These are phyloP conservation scores for Epistrophe eligans DNA, from an alignment of 2,888 invertebrate genomes.

Conservation along the genomic window DNA sequence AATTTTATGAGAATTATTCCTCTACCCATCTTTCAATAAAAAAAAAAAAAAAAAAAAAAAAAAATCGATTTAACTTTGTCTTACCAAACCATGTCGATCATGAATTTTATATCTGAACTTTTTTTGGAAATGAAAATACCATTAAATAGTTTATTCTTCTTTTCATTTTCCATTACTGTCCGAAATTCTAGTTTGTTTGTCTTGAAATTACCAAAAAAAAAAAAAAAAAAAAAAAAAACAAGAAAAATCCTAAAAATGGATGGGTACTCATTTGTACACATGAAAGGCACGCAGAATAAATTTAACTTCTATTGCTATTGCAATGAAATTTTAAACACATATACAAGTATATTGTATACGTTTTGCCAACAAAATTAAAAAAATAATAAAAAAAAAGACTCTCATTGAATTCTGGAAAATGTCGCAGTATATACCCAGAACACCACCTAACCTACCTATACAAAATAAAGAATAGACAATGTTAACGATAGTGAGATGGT, in stretches of 20 bases:
- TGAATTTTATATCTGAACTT: no score
- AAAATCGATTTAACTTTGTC: no score
- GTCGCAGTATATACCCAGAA: constrained; percentile 48
- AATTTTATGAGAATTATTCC: no score
- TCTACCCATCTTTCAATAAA: no score
- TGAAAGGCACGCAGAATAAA: constrained; percentile 3
- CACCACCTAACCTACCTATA: constrained; percentile 20
- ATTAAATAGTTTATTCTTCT: neutral
- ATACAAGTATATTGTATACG: neutral
- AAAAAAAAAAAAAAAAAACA: neutral
- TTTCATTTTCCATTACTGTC: neutral
- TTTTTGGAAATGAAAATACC: no score
- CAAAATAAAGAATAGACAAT: constrained; percentile 38
- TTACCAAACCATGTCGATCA: no score
- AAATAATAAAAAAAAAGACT: neutral
- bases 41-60: no score
- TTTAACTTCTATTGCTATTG: constrained; percentile 21
- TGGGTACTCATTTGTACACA: neutral
- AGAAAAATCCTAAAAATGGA: neutral
- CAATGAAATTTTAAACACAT: constrained; percentile 38
- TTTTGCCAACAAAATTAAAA: constrained; percentile 8
- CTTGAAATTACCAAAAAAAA: neutral
- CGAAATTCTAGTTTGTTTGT: neutral
- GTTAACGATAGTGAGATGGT: constrained; percentile 59
- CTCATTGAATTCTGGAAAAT: constrained; percentile 62